Evolutionary conservation across 1,140 invertebrate genomes (phyloP), one percentile per base, ranked within the genome.

Genomic region (Maconellicoccus hirsutus): DNA sequence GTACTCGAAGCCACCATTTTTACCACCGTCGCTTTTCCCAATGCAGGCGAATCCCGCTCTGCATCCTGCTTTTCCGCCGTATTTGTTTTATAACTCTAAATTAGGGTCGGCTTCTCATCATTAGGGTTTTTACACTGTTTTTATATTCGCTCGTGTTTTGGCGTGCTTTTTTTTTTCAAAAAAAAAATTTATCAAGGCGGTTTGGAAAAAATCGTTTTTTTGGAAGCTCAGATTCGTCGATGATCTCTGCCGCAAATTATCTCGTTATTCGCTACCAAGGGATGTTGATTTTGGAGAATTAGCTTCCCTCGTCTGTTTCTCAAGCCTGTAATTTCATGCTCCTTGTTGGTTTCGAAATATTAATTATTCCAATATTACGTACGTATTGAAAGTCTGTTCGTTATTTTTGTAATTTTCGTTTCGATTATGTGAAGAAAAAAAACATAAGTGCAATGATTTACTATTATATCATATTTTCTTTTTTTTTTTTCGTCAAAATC

Each of bases 1-100:
- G 0, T 97, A 98, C 77, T 88, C 87, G 0, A 92, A 93, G 77
- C 87, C 89, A 27, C 70, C 75, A 21, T 77, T 90, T 23, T 87
- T 88, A 0, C 85, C 85, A 8, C 85, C 86, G 70, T 7, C 82
- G 90, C 0, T 85, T 84, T 66, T 83, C 84, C n/a, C 86, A 87
- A 72, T 84, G 88, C 42, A 86, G 88, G 82, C 86, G 87, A 78
- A 84, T 87, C 75, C 89, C 88, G 80, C 87, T 88, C 79, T 83
- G 85, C 59, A 84, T 84, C 76, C 73, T 74, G 59, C 70, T 77
- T 66, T 66, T 66, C 19, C 61, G 16, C 61, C 61, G 25, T 66
- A 66, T 66, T 26, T 66, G 10, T 66, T 66, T 66, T 66, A 66
- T 26, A 66, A 66, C 22, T 66, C 61, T 4, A 66, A 66, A 66